Base-by-base conservation (phyloP, 2,797 vertebrate species). In the Hypotaenidia philippensis region DNA sequence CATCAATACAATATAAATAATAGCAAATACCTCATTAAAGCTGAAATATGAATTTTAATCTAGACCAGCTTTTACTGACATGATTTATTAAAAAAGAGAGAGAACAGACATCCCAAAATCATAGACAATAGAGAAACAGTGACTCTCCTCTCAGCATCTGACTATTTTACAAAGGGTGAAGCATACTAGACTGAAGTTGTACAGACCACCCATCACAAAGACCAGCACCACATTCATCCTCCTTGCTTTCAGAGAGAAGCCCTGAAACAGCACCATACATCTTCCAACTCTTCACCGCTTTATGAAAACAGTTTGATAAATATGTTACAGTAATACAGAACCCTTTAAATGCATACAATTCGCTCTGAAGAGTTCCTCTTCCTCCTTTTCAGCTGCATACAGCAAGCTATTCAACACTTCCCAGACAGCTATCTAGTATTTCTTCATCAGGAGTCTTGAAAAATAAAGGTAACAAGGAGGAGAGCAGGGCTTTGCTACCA, bases 11-110 rank as follows among this genome's bases (percentile, higher is more conserved):
- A 32, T 34, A 40, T 10, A 27, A 91, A 69, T 61, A 88, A 91
- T 7, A 85, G 53, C 82, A 79, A 92, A 80, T 63, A 78, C 26
- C 77, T 80, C 49, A 71, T 45, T 86, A 83, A 78, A 93, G 85
- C 36, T 7, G 26, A 87, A 72, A 52, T 34, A 71, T 0, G 4
- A 68, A 32, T 74, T 88, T 86, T 79, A 69, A 91, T 82, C 65
- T 70, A 84, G 89, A 83, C 40, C 34, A 84, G 57, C 47, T 90
- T 57, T 83, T 59, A 64, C 27, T 64, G 59, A 88, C 38, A 65
- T 7, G 52, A 81, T 50, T 79, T 71, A 74, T 40, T 86, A 49
- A 76, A 80, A 63, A 40, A 53, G 44, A 83, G n/a, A 81, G 50
- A 79, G 56, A 93, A 66, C 6, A 77, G 26, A 38, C 72, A 94